phyloP scores from a whole-genome alignment of 2,888 invertebrate genomes.

The Tinea trinotella region DNA sequence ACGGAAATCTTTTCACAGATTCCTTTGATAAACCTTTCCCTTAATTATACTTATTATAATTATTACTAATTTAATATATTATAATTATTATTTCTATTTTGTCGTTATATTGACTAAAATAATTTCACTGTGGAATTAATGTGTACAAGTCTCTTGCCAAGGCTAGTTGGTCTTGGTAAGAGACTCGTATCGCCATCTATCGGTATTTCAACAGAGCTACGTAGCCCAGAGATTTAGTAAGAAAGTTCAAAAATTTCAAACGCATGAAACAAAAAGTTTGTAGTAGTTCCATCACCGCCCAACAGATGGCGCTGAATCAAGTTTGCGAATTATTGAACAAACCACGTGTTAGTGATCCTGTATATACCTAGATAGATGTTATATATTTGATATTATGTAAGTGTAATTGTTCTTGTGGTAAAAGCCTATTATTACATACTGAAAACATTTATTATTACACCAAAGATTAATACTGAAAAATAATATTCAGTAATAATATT shows the following conservation, averaged over 20 bases:
- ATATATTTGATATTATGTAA: constrained; percentile 26
- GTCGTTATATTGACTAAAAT: no score
- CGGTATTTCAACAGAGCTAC: constrained; percentile 18
- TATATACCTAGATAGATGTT: constrained; percentile 14
- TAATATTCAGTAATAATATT: no score
- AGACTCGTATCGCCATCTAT: constrained; percentile 42
- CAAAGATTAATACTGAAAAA: no score
- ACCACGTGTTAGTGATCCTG: constrained; percentile 46
- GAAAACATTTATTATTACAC: neutral
- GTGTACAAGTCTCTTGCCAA: no score
- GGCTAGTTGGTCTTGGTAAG: neutral
- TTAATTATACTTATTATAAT: no score
- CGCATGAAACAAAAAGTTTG: constrained; percentile 23
- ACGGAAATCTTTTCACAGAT: no score
- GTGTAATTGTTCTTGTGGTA: constrained; percentile 9
- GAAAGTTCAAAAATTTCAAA: constrained; percentile 15
- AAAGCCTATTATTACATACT: neutral
- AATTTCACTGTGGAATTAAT: no score
- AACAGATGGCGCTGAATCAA: constrained; percentile 45
- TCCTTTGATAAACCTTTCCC: no score
- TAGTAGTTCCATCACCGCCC: constrained; percentile 42
- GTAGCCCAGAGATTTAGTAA: constrained; percentile 19
- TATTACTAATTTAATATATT: no score
- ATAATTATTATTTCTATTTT: no score
- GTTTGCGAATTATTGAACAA: constrained; percentile 47